phyloP scores from a whole-genome alignment of 2,113 vertebrate species.

The Gobius niger region DNA sequence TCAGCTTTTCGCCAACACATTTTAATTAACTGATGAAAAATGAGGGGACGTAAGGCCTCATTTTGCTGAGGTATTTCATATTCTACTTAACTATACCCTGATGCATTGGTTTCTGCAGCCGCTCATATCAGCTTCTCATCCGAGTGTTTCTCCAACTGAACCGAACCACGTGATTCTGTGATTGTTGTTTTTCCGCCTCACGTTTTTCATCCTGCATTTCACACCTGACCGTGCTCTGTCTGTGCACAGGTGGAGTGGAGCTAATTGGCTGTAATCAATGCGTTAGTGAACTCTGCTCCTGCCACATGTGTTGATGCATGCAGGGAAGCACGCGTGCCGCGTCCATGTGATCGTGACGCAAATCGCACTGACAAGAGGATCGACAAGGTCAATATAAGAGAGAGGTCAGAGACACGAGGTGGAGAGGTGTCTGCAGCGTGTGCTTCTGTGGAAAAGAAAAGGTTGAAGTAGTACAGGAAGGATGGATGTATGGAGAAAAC shows the following conservation, averaged over 20 bases:
- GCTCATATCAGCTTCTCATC: slow-evolving; percentile 1
- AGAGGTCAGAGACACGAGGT: slow-evolving; percentile 2
- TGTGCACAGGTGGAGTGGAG: background rate
- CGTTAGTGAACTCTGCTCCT: slow-evolving; percentile 6
- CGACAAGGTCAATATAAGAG: slow-evolving; percentile 29
- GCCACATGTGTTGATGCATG: slow-evolving; percentile 24
- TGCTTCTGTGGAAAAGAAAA: background rate
- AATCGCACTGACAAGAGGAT: slow-evolving; percentile 19
- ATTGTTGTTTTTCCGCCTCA: background rate
- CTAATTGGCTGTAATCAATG: background rate
- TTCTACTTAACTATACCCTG: slow-evolving; percentile 36
- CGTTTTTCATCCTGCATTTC: background rate
- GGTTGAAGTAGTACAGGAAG: background rate
- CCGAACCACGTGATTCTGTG: background rate
- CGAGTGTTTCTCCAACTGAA: background rate
- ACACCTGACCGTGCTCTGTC: background rate
- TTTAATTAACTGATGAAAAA: background rate
- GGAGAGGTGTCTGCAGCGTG: background rate
- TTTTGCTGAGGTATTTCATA: slow-evolving; percentile 8
- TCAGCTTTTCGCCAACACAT: background rate
- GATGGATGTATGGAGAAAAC: too few relatives aligned
- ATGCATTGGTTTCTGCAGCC: slow-evolving; percentile 9
- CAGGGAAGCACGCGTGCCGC: slow-evolving; percentile 9
- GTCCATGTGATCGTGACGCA: slow-evolving; percentile 35
- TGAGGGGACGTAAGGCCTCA: background rate